Percentiles rank a stretch among this genome's conserved stretches.
These are phyloP conservation scores for Schizotus pectinicornis DNA, from an alignment of 2,888 invertebrate genomes.

Conservation along the genomic window DNA sequence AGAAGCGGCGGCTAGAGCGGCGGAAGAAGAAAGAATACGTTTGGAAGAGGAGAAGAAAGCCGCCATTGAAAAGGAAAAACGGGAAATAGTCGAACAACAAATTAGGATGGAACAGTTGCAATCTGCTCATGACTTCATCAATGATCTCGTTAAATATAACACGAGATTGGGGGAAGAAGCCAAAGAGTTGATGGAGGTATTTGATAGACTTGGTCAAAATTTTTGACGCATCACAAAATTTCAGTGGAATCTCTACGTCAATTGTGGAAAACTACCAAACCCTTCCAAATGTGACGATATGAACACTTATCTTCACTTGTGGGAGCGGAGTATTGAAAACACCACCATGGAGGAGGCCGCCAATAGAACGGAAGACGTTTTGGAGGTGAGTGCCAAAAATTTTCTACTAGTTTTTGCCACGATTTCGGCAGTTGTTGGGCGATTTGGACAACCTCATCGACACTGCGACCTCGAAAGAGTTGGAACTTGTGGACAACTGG, in stretches of 20 bases:
- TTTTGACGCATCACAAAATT: constrained; percentile 3
- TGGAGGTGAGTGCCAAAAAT: constrained; percentile 47
- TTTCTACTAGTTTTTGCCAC: not conserved
- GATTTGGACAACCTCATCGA: constrained; percentile 49
- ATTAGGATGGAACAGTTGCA: constrained; percentile 48
- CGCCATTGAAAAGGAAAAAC: constrained; percentile 53
- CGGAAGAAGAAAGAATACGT: constrained; percentile 43
- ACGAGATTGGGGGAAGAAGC: not conserved
- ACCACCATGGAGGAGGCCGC: constrained; percentile 56
- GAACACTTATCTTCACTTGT: constrained; percentile 63
- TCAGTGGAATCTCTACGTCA: constrained; percentile 63
- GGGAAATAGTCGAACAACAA: constrained; percentile 46
- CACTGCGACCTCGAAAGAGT: constrained; percentile 39
- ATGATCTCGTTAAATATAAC: not conserved
- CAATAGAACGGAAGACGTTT: constrained; percentile 57
- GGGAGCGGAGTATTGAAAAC: constrained; percentile 57
- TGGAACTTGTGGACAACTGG: constrained; percentile 44
- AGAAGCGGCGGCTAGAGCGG: constrained; percentile 35
- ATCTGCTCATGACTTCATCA: not conserved
- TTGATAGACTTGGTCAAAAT: not conserved
- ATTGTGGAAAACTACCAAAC: constrained; percentile 64
- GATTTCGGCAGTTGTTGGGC: constrained; percentile 43
- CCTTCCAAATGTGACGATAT: constrained; percentile 59
- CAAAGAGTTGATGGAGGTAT: not conserved
- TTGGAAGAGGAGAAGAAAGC: constrained; percentile 45